phyloP scores from a whole-genome alignment of 1,140 invertebrate genomes.

The Sweltsa coloradensis region DNA sequence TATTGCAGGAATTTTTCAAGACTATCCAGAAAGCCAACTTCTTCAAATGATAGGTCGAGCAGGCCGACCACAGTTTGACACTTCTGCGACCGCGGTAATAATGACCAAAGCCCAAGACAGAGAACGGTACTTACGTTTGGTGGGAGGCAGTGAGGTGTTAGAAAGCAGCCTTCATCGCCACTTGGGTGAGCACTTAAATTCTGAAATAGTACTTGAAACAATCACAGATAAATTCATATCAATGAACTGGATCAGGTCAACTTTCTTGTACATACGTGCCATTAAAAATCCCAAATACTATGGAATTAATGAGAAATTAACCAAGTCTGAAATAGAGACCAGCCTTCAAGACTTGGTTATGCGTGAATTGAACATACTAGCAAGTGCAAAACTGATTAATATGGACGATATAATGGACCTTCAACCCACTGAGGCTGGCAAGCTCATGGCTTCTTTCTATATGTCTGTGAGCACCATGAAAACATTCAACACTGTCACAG shows the following conservation, averaged over 20 bases:
- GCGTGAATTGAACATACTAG: slow-evolving; percentile 40
- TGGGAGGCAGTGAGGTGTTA: slow-evolving; percentile 38
- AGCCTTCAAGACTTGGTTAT: slow-evolving; percentile 48
- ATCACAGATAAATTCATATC: slow-evolving; percentile 57
- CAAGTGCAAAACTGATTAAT: slow-evolving; percentile 34
- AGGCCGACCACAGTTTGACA: slow-evolving; percentile 68
- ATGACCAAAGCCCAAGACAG: slow-evolving; percentile 56
- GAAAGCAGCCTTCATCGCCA: slow-evolving; percentile 58
- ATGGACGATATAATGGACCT: slow-evolving; percentile 39
- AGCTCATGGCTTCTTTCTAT: slow-evolving; percentile 50
- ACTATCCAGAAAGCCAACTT: slow-evolving; percentile 59
- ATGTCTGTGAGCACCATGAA: slow-evolving; percentile 50
- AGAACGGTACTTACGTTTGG: slow-evolving; percentile 43
- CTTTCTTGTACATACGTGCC: slow-evolving; percentile 63
- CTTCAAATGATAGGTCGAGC: slow-evolving; percentile 78
- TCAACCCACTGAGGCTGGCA: slow-evolving; percentile 36
- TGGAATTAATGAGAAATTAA: slow-evolving; percentile 37
- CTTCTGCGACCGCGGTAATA: slow-evolving; percentile 62
- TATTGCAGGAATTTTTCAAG: slow-evolving; percentile 46
- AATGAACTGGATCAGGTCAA: slow-evolving; percentile 64
- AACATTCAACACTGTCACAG: slow-evolving; percentile 37
- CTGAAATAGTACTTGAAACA: slow-evolving; percentile 61
- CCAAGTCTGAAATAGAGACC: slow-evolving; percentile 39
- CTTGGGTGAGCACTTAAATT: slow-evolving; percentile 65
- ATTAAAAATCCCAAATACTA: slow-evolving; percentile 57